phyloP scores from a whole-genome alignment of 2,113 vertebrate genomes.

The Pagrus major region DNA sequence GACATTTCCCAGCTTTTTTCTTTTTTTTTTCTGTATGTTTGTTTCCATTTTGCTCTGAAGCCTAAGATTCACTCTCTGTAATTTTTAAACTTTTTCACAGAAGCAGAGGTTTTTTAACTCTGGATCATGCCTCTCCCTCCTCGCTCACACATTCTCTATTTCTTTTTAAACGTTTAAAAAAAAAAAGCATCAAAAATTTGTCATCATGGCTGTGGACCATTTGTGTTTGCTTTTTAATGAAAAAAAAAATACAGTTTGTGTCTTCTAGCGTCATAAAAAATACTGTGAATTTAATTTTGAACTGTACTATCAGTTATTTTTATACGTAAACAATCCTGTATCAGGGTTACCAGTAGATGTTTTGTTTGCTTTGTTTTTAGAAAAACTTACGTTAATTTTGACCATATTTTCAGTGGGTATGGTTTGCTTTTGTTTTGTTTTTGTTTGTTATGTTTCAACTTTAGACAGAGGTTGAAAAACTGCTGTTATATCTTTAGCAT shows the following conservation, averaged over 20 bases:
- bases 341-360: conserved; percentile 82
- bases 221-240: conserved; percentile 72
- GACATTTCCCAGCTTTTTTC: conserved; percentile 67
- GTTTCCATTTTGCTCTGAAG: conserved; percentile 46
- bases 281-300: conserved; percentile 93
- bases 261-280: conserved; percentile 82
- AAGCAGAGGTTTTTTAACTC: conserved; percentile 21
- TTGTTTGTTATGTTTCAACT: conserved; percentile 84
- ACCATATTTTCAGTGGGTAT: conserved; percentile 66
- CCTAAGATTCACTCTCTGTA: conserved; percentile 60
- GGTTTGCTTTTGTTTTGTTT: conserved; percentile 23
- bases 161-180: conserved; percentile 50
- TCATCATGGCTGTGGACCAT: conserved; percentile 74
- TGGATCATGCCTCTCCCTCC: conserved; percentile 12
- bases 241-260: conserved; percentile 77
- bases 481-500: conserved; percentile 89
- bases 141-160: conserved; percentile 21
- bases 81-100: conserved; percentile 53
- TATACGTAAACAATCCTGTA: conserved; percentile 84
- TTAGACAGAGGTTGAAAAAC: conserved; percentile 67
- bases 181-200: conserved; percentile 48
- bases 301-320: conserved; percentile 89
- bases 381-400: conserved; percentile 74
- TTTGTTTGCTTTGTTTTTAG: conserved; percentile 74
- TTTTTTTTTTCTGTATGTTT: background rate